phyloP scores from a whole-genome alignment of 2,113 vertebrate species.

The Lucifuga dentata region DNA sequence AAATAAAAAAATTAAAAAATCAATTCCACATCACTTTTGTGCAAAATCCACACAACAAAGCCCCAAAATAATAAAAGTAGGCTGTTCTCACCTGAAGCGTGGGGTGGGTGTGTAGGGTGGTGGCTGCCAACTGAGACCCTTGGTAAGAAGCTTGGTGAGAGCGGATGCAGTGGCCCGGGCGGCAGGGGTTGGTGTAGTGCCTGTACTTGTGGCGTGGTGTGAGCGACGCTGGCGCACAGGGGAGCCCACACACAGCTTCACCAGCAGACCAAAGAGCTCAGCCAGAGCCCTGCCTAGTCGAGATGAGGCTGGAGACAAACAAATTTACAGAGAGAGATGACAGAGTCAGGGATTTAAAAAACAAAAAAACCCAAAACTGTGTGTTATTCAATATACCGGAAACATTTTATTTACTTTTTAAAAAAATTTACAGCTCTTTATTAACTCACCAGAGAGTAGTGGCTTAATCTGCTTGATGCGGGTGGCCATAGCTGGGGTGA shows the following conservation, averaged over 20 bases:
- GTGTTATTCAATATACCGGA: not conserved
- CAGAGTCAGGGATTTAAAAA: too few species aligned
- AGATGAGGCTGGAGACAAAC: constrained; percentile 86
- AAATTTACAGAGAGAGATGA: not conserved
- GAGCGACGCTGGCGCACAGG: constrained; percentile 92
- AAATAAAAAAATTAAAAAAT: not conserved
- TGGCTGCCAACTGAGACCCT: constrained; percentile 94
- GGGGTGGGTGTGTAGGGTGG: constrained; percentile 94
- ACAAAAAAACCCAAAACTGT: too few species aligned
- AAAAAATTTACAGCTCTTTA: too few species aligned
- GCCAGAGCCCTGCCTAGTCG: constrained; percentile 91
- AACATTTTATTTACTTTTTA: too few species aligned
- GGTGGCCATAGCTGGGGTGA: constrained; percentile 94
- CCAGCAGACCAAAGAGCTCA: constrained; percentile 92
- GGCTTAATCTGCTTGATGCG: constrained; percentile 96
- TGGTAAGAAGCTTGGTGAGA: constrained; percentile 93
- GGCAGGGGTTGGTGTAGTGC: constrained; percentile 92
- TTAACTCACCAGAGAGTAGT: constrained; percentile 87
- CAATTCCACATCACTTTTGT: not conserved
- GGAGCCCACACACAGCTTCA: constrained; percentile 94
- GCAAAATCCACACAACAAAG: not conserved
- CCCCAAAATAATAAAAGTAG: not conserved
- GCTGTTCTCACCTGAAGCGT: constrained; percentile 87
- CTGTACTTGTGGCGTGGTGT: constrained; percentile 92
- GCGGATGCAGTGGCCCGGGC: constrained; percentile 93